Percentiles rank a stretch among this genome's conserved stretches.
Evolutionary conservation across 2,888 invertebrate species (phyloP).

Genomic region (Netelia fuscicornis): DNA sequence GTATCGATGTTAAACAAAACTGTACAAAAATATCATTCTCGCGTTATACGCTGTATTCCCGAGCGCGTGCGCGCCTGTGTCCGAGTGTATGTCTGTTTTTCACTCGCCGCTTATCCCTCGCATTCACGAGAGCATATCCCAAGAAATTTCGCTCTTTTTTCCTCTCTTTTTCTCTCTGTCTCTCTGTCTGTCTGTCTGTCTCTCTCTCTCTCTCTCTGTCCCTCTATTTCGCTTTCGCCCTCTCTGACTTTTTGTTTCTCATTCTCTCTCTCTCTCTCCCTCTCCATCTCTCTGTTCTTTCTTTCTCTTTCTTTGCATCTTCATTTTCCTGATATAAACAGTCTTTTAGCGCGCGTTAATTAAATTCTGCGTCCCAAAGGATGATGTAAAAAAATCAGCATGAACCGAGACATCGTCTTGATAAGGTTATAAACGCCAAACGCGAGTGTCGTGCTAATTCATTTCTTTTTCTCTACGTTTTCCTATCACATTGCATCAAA

Average conservation of each 20-base stretch:
- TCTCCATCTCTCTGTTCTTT: slow-evolving; percentile 58
- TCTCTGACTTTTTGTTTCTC: slow-evolving; percentile 30
- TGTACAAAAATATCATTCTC: not conserved
- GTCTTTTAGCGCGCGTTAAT: slow-evolving; percentile 32
- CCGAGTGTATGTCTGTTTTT: slow-evolving; percentile 31
- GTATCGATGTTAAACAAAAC: slow-evolving; percentile 3
- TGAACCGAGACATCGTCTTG: slow-evolving; percentile 15
- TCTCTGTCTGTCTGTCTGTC: slow-evolving; percentile 60
- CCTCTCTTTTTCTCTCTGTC: slow-evolving; percentile 22
- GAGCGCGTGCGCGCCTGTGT: slow-evolving; percentile 19
- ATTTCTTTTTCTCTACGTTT: slow-evolving; percentile 6
- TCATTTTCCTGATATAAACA: slow-evolving; percentile 43
- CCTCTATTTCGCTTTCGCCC: slow-evolving; percentile 11
- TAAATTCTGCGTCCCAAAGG: not conserved
- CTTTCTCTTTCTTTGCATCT: not conserved
- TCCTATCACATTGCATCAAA: slow-evolving; percentile 29
- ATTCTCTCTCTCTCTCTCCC: not conserved
- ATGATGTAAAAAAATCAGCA: not conserved
- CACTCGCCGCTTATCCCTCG: slow-evolving; percentile 52
- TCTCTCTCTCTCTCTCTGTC: slow-evolving; percentile 47
- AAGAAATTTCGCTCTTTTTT: slow-evolving; percentile 61
- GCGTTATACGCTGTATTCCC: not conserved
- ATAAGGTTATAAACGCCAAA: slow-evolving; percentile 54
- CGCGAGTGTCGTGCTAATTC: slow-evolving; percentile 19
- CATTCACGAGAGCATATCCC: slow-evolving; percentile 40